Base-by-base conservation (phyloP, 2,888 invertebrate species). In the Polietes domitor region DNA sequence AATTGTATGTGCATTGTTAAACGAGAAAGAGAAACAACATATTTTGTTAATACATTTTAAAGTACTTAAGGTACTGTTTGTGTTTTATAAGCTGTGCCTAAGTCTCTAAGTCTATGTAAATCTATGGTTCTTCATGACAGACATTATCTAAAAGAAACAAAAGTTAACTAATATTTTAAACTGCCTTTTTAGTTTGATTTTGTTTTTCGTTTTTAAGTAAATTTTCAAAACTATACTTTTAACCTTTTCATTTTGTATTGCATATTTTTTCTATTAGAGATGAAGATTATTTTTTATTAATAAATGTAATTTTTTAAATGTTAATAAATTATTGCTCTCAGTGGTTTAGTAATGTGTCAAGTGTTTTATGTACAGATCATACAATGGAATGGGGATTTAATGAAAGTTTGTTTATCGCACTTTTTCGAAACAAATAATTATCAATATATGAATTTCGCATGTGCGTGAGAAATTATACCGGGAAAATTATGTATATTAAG, bases 301-400 rank as follows among this genome's bases (percentile, higher is more conserved):
- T 71, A 68, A 77, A 26, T 77, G 63, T 82, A 71, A 77, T 82
- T 61, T 41, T 24, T 50, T 73, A 68, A 77, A 77, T 26, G 10
- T 74, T 74, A 82, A 82, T 82, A 78, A 82, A 78, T 65, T 82
- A 78, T 74, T 75, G 63, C 47, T 82, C 82, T 82, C 65, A 72
- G 55, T 82, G 82, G 53, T 75, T 82, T 77, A 73, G 73, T 43
- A 58, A 55, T 4, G 0, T 50, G 6, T 26, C 12, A n/a, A 26
- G 58, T 58, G 47, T 26, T 58, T 58, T 58, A 24, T 53, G 19
- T 17, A 32, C 32, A 7, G 32, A 32, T 5, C 32, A 32, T 32
- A 32, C n/a, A n/a, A n/a, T n/a, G n/a, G n/a, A n/a, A n/a, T n/a
- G 32, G 32, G 9, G 9, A 32, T 32, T 32, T 6, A 32, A 32